A percentile compares a stretch with the other conserved stretches of the same genome.
Evolutionary conservation across 2,797 vertebrate species (phyloP).

Genomic region (Diceros bicornis): DNA sequence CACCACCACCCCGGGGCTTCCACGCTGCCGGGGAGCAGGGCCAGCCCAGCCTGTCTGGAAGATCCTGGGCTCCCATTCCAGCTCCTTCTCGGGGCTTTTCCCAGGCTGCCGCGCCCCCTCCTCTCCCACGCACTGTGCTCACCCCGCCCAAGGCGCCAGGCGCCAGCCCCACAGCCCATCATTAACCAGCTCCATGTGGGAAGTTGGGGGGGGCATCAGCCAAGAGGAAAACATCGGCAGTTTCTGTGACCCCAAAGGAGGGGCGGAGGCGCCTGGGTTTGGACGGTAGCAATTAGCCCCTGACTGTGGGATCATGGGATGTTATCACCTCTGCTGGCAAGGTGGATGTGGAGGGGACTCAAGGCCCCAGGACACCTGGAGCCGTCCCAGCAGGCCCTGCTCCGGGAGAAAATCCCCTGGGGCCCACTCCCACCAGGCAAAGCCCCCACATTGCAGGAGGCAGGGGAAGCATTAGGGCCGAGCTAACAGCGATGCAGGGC

Average conservation of each 20-base stretch:
- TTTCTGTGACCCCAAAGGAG: constrained; percentile 77
- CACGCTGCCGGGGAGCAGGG: not conserved
- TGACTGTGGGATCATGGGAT: constrained; percentile 71
- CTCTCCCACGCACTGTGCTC: constrained; percentile 75
- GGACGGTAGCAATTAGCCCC: constrained; percentile 82
- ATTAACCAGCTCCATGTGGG: constrained; percentile 77
- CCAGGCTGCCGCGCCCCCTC: constrained; percentile 75
- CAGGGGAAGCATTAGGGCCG: not conserved
- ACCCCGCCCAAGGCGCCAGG: constrained; percentile 65
- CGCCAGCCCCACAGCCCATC: constrained; percentile 82
- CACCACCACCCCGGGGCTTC: not conserved
- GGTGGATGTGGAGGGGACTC: not conserved
- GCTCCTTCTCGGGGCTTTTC: constrained; percentile 75
- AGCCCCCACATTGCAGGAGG: not conserved
- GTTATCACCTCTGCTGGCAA: constrained; percentile 54
- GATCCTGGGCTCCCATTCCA: not conserved
- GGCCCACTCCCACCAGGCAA: not conserved
- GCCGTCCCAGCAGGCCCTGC: not conserved
- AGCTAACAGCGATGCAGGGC: not conserved
- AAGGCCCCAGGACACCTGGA: constrained; percentile 21
- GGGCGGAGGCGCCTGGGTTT: constrained; percentile 56
- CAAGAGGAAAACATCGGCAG: constrained; percentile 73
- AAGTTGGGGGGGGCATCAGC: not conserved
- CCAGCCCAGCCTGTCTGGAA: constrained; percentile 58
- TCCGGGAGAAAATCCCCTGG: not conserved